Conservation (phyloP, 2,888 invertebrate species). For the Ophioninae sp. region DNA sequence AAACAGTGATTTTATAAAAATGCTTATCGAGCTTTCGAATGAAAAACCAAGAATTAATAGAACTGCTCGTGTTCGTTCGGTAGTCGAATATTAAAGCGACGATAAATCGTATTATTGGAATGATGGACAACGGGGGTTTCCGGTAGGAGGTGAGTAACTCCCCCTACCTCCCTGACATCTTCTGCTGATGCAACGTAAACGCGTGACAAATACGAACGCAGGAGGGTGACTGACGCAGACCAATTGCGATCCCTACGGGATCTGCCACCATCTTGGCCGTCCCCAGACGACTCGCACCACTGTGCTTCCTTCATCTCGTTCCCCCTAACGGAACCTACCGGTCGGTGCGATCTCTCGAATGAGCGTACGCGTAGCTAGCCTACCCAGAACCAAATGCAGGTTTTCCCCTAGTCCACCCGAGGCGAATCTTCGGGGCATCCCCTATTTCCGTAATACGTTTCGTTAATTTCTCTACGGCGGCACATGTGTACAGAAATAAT, state of each 20-base stretch:
- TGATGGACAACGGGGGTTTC: conserved; percentile 20
- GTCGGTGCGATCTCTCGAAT: conserved; percentile 52
- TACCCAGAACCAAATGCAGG: conserved; percentile 11
- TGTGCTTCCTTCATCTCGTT: conserved; percentile 52
- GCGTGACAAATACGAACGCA: conserved; percentile 63
- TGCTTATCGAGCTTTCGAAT: neutral
- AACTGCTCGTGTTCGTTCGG: neutral
- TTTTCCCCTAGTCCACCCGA: conserved; percentile 45
- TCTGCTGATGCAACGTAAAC: conserved; percentile 63
- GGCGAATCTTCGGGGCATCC: conserved; percentile 24
- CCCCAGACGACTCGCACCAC: conserved; percentile 53
- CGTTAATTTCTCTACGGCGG: conserved; percentile 58
- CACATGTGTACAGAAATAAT: conserved; percentile 54
- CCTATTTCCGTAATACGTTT: conserved; percentile 60
- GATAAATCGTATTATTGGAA: conserved; percentile 23
- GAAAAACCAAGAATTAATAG: neutral
- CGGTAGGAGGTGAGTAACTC: conserved; percentile 43
- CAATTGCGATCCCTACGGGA: conserved; percentile 62
- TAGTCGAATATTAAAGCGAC: conserved; percentile 32
- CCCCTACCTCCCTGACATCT: conserved; percentile 53
- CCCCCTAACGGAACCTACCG: conserved; percentile 41
- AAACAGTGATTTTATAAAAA: neutral
- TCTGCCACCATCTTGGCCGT: conserved; percentile 60
- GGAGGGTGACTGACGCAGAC: conserved; percentile 65
- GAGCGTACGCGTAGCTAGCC: neutral